Base-by-base conservation (phyloP, 2,888 invertebrate species). In the Pammene aurita region DNA sequence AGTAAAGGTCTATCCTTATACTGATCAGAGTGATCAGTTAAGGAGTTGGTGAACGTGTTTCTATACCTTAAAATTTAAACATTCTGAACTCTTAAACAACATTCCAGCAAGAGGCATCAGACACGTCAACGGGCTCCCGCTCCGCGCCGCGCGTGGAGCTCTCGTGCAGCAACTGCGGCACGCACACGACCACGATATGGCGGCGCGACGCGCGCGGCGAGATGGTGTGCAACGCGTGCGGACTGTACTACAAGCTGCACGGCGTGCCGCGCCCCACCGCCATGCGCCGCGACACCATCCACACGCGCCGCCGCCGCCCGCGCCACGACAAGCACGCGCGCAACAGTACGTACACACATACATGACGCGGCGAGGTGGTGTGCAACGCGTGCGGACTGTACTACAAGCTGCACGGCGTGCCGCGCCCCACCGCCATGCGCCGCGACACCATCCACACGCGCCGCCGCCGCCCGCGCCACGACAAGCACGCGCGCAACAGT, bases 171-270 rank as follows among this genome's bases (percentile, higher is more conserved):
- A 99, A 99, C 93, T 99, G 99, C 89, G 96, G 97, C 75, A 99
- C 99, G n/a, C 96, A 96, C 85, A 98, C 97, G 48, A 99, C 99
- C 70, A 99, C 99, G 0, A 96, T 99, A 74, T 99, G 99, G 99
- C 94, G 99, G 80, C 94, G 99, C 77, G 99, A 99, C 92, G 95
- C 97, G 81, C 96, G 97, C 81, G 99, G 99, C 2, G 98, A 99
- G 93, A 98, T 99, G 94, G 99, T 99, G 71, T 99, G 99, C 92
- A 99, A 99, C 92, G 99, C 99, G 50, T 99, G 99, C 87, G 99
- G 99, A 0, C 94, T 99, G 46, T 99, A 99, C 93, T 99, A 96
- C 93, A 99, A 99, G 92, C 94, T 99, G 77, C 99, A 99, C 90
- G 97, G 97, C 74, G 96, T 98, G 65, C 97, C 97, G 88, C 94